Evolutionary conservation across 2,888 invertebrate genomes (phyloP).

Genomic region (Lamellibrachia columna): DNA sequence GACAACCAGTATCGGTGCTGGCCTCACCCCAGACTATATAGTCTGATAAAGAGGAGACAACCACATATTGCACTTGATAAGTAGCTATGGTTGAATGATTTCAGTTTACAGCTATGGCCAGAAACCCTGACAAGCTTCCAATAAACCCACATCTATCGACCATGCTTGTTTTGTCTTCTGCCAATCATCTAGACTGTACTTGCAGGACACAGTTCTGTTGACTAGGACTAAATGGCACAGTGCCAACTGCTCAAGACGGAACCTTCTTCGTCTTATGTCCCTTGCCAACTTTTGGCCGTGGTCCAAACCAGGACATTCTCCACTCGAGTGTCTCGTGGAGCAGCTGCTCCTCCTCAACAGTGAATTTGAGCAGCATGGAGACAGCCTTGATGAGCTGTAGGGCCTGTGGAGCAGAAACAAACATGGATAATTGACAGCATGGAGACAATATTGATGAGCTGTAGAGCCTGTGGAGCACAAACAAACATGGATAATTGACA

Average conservation of each 20-base stretch:
- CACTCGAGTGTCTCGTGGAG: constrained; percentile 82
- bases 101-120: neutral
- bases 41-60: no score
- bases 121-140: neutral
- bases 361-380: constrained; percentile 82
- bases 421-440: neutral
- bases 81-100: neutral
- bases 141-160: neutral
- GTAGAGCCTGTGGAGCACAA: neutral
- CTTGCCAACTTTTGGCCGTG: constrained; percentile 66
- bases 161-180: neutral
- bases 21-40: no score
- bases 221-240: neutral
- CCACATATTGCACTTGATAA: neutral
- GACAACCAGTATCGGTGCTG: no score
- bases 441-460: neutral
- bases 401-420: constrained; percentile 73
- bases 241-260: neutral
- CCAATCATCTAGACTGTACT: neutral
- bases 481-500: constrained; percentile 13
- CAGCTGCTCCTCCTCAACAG: constrained; percentile 86
- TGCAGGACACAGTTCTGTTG: neutral
- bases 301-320: constrained; percentile 79
- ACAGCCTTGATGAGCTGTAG: constrained; percentile 89
- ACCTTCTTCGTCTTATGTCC: constrained; percentile 54